These are phyloP conservation scores for Limenitis arthemis DNA, from an alignment of 2,888 invertebrate genomes.

Conservation along the genomic window DNA sequence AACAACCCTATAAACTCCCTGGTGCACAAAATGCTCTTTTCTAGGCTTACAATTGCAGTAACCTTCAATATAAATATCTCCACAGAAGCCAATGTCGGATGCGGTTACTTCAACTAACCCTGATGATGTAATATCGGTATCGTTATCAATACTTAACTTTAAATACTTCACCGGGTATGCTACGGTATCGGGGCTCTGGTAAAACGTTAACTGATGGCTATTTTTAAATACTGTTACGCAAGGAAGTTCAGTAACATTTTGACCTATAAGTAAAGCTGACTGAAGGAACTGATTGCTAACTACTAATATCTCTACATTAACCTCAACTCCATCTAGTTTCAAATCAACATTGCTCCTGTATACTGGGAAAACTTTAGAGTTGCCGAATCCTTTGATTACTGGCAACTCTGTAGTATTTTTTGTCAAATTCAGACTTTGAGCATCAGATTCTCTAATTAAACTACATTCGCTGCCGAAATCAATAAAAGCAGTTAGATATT, in stretches of 20 bases:
- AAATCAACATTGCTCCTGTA: neutral
- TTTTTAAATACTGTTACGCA: neutral
- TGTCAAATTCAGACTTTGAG: neutral
- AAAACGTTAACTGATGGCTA: neutral
- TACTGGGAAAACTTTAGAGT: neutral
- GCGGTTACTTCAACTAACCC: too few species aligned
- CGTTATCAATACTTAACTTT: neutral
- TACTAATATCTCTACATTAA: neutral
- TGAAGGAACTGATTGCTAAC: neutral
- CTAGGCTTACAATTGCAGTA: too few species aligned
- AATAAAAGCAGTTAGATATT: too few species aligned
- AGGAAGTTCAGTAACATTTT: neutral
- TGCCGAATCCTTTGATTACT: neutral
- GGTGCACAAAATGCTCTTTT: too few species aligned
- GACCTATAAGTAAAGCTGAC: neutral
- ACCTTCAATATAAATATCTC: too few species aligned
- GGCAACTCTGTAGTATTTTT: neutral
- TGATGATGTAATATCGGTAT: neutral
- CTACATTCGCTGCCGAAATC: slow-evolving; percentile 1
- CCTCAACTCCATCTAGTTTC: neutral
- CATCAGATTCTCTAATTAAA: neutral
- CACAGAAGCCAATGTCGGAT: too few species aligned
- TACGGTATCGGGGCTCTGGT: neutral
- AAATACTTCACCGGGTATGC: neutral
- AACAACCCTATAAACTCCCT: too few species aligned